Evolutionary conservation across 2,113 vertebrate genomes (phyloP).

Genomic region (Brevimyrus niger): DNA sequence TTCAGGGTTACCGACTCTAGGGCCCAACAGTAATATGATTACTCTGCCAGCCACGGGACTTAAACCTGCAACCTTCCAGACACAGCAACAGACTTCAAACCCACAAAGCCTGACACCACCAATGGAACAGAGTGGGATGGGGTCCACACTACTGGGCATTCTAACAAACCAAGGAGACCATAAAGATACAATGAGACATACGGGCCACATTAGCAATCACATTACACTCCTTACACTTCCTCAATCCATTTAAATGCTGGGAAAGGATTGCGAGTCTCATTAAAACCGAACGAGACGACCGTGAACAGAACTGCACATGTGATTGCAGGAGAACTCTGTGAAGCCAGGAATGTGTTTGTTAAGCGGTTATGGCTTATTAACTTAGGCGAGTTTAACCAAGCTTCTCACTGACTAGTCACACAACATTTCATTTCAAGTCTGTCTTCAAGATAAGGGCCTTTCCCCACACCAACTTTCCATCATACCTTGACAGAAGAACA

Average conservation of each 20-base stretch:
- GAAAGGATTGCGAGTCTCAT: not conserved
- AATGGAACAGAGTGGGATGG: not conserved
- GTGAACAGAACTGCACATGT: not conserved
- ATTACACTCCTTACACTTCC: not conserved
- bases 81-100: not conserved
- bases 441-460: not conserved
- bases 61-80: not conserved
- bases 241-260: not conserved
- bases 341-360: not conserved
- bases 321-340: not conserved
- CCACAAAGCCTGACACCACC: not conserved
- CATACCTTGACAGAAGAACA: not conserved
- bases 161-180: not conserved
- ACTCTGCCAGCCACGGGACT: not conserved
- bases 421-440: slow-evolving; percentile 1
- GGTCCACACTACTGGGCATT: not conserved
- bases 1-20: not conserved
- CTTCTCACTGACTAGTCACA: not conserved
- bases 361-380: not conserved
- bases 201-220: not conserved
- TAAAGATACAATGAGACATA: not conserved
- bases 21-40: not conserved
- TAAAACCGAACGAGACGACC: not conserved
- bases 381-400: not conserved
- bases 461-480: not conserved